Conservation (phyloP, 2,113 vertebrate species). For the Geococcyx californianus region DNA sequence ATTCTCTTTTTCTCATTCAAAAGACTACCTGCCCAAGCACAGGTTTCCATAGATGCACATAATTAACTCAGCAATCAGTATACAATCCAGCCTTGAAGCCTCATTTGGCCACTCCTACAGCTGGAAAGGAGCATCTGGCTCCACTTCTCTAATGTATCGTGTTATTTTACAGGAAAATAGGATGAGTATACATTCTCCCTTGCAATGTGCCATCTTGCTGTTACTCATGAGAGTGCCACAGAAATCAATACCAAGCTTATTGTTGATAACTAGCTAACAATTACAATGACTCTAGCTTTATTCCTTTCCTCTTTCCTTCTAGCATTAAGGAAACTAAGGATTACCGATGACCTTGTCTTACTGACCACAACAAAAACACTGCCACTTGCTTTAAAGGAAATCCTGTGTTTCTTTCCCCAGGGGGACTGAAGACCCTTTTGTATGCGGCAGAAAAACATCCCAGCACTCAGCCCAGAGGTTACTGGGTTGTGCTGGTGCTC, state of each 20-base stretch:
- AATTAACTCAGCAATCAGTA: fast-evolving
- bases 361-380: fast-evolving
- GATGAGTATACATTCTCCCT: fast-evolving
- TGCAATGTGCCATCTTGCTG: not conserved
- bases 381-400: not conserved
- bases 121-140: not conserved
- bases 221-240: fast-evolving
- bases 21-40: fast-evolving
- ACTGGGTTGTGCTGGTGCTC: fast-evolving
- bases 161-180: fast-evolving
- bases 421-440: fast-evolving
- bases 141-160: fast-evolving
- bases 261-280: not conserved
- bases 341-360: fast-evolving
- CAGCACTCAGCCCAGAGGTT: not conserved
- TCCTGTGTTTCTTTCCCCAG: fast-evolving
- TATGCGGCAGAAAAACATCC: fast-evolving
- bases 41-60: fast-evolving
- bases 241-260: fast-evolving
- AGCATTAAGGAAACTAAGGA: fast-evolving
- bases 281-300: fast-evolving
- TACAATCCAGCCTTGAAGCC: not conserved
- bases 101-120: not conserved
- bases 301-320: not conserved
- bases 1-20: not conserved